Evolutionary conservation across 2,113 vertebrate species (phyloP), one percentile per base, ranked within the genome.

Genomic region (Empidonax traillii): DNA sequence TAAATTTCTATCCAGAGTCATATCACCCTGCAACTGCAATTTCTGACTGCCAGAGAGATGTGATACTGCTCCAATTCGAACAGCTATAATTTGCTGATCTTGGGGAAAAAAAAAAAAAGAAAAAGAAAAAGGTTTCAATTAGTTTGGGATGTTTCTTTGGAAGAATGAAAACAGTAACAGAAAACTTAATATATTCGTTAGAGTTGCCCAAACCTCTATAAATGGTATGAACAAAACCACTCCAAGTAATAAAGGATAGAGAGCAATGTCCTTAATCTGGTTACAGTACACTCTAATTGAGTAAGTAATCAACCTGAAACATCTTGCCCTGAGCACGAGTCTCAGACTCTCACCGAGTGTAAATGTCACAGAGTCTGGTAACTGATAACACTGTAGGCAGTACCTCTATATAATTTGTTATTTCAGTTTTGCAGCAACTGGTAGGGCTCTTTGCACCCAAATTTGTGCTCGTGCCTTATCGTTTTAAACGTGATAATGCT

Each of bases 271-370:
- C 67, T 74, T 86, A 78, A 88, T 80, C 63, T 88, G 75, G 44
- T 84, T 71, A 68, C 35, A 56, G 35, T 69, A 23, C n/a, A 16
- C 39, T 81, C 55, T 83, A 94, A 85, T 85, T 77, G 82, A 86
- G 85, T 76, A 52, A 74, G 67, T 90, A 92, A 90, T 83, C 75
- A 90, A 47, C 75, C 74, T 87, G 91, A 96, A 96, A 85, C 55
- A 46, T 85, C 71, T 91, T 94, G 59, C 93, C 85, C 41, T 90
- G 44, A 94, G 67, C 72, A 12, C 25, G 33, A 68, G 49, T 82
- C 59, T 76, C 27, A 56, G n/a, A 22, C 31, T 94, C 81, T 92
- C 33, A 41, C 30, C 0, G 1, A 67, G 51, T 77, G 15, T 73
- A 73, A 74, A 85, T 86, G 91, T 86, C 91, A 67, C 13, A 35